Conservation (phyloP, 2,888 invertebrate species). For the Eubasilissa splendida region DNA sequence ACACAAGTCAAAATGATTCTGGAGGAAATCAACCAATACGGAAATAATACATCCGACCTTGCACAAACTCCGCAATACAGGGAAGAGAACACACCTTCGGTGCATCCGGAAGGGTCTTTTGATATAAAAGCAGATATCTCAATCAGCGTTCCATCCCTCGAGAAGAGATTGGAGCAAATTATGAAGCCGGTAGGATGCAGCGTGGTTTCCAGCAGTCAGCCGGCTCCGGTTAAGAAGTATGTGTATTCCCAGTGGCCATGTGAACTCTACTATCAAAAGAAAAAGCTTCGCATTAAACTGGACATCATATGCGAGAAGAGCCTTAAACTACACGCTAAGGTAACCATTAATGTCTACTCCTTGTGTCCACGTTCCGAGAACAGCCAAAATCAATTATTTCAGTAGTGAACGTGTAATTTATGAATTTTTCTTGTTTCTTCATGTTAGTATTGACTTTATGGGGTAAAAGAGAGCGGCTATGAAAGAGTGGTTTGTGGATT, state of each 20-base stretch:
- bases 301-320: conserved; percentile 68
- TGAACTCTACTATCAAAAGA: conserved; percentile 69
- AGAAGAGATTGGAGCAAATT: conserved; percentile 65
- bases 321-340: conserved; percentile 65
- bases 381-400: no score
- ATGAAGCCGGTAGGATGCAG: conserved; percentile 52
- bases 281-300: conserved; percentile 65
- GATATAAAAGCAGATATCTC: conserved; percentile 62
- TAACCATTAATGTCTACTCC: conserved; percentile 53
- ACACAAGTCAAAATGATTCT: conserved; percentile 52
- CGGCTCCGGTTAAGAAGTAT: conserved; percentile 59
- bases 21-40: conserved; percentile 51
- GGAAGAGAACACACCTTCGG: conserved; percentile 54
- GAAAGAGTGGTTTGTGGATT: no score
- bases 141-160: conserved; percentile 61
- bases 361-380: no score
- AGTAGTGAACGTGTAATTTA: no score
- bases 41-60: conserved; percentile 17
- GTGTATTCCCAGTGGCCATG: conserved; percentile 66
- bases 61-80: conserved; percentile 20
- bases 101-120: conserved; percentile 51
- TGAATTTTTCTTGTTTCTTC: no score
- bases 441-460: no score
- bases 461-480: no score
- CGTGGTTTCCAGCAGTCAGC: conserved; percentile 38